phyloP scores from a whole-genome alignment of 1,140 invertebrate genomes.

The Phortica variegata region DNA sequence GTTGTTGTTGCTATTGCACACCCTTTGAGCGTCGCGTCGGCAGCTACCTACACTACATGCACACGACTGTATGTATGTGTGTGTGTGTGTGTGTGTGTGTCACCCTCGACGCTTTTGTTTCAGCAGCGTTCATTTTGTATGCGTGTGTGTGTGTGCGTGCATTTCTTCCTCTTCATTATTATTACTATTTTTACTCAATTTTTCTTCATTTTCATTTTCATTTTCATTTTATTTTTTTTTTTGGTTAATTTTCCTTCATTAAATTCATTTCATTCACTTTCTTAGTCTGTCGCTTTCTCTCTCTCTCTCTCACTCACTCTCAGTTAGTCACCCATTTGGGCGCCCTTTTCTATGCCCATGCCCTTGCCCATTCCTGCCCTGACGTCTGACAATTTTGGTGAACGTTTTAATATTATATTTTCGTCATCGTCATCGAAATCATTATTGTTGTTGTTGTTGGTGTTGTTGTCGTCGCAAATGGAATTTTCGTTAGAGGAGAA shows the following conservation, averaged over 20 bases:
- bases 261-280: neutral
- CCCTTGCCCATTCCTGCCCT: too few species aligned
- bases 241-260: neutral
- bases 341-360: neutral
- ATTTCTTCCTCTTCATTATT: slow-evolving; percentile 5
- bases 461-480: neutral
- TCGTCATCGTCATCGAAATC: slow-evolving; percentile 1
- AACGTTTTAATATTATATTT: too few species aligned
- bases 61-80: too few species aligned
- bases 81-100: too few species aligned
- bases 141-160: too few species aligned
- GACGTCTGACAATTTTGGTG: too few species aligned
- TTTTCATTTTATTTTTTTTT: neutral
- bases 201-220: neutral
- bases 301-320: neutral
- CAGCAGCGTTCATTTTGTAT: too few species aligned
- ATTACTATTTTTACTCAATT: slow-evolving; percentile 3
- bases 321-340: neutral
- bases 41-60: too few species aligned
- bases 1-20: too few species aligned
- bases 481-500: neutral
- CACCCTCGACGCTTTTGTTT: too few species aligned
- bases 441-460: slow-evolving; percentile 2
- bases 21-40: too few species aligned
- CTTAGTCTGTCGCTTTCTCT: neutral